Conservation (phyloP, 2,113 vertebrate genomes). For the Clinocottus analis region DNA sequence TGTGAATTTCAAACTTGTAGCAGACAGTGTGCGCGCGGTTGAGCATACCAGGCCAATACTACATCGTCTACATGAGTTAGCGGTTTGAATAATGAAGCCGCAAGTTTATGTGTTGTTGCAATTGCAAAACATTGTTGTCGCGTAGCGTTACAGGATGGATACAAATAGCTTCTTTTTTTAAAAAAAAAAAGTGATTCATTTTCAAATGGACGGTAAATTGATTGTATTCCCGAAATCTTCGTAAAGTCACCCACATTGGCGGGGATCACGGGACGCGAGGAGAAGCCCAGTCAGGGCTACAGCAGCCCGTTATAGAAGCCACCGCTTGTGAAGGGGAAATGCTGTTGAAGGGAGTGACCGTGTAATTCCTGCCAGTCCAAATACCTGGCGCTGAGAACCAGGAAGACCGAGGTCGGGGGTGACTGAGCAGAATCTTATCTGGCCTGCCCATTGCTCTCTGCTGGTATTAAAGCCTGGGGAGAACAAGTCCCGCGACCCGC, state of each 20-base stretch:
- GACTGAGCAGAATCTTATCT: constrained; percentile 78
- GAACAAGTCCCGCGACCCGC: constrained; percentile 51
- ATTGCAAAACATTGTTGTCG: background rate
- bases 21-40: too few species aligned
- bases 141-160: background rate
- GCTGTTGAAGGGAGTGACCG: constrained; percentile 73
- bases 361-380: constrained; percentile 76
- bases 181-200: background rate
- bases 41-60: too few species aligned
- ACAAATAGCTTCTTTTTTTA: background rate
- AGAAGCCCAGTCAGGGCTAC: constrained; percentile 32
- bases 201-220: background rate
- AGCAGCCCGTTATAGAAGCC: constrained; percentile 66
- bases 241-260: background rate
- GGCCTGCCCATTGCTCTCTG: constrained; percentile 61
- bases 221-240: background rate
- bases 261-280: constrained; percentile 14
- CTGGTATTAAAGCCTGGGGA: constrained; percentile 59
- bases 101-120: background rate
- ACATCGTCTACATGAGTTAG: background rate
- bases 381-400: constrained; percentile 81
- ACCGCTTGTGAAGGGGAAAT: constrained; percentile 74
- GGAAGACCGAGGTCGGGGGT: constrained; percentile 78
- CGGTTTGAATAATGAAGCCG: background rate
- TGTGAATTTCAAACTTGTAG: background rate